Conservation (phyloP, 1,140 invertebrate genomes). For the Drosophila nannoptera region DNA sequence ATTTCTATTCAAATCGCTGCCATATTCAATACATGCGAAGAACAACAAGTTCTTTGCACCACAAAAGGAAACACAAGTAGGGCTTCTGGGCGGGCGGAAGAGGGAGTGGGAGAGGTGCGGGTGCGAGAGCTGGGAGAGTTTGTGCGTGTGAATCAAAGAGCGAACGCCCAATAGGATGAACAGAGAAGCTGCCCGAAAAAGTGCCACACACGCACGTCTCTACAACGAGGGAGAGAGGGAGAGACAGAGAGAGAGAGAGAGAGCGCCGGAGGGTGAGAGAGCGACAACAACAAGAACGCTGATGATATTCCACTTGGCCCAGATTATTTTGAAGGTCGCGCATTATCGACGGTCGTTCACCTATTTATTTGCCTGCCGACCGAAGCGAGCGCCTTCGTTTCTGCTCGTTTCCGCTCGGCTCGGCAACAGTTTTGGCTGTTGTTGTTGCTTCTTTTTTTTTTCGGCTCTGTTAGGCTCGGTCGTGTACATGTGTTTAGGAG, state of each 20-base stretch:
- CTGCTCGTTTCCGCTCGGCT: constrained; percentile 14
- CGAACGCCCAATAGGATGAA: constrained; percentile 17
- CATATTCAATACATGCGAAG: neutral
- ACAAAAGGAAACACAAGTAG: constrained; percentile 1
- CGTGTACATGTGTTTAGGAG: neutral
- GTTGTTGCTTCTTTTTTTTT: neutral
- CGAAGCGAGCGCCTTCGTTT: constrained; percentile 22
- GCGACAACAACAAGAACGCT: constrained; percentile 40
- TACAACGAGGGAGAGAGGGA: neutral
- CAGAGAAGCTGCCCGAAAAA: constrained; percentile 12
- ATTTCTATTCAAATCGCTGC: too few species aligned
- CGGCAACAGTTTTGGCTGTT: constrained; percentile 34
- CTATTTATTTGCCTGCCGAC: constrained; percentile 63
- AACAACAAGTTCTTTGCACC: neutral
- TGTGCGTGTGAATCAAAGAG: constrained; percentile 33
- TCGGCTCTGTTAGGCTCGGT: neutral
- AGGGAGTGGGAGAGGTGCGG: constrained; percentile 5
- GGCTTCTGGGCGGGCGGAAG: constrained; percentile 16
- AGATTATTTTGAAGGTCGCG: constrained; percentile 79
- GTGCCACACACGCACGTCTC: constrained; percentile 11
- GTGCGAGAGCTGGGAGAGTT: constrained; percentile 19
- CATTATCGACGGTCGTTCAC: constrained; percentile 78
- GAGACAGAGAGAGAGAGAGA: constrained; percentile 6
- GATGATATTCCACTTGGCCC: constrained; percentile 78
- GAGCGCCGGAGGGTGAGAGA: constrained; percentile 21